Evolutionary conservation across 2,113 vertebrate species (phyloP), one percentile per base, ranked within the genome.

Genomic region (Plecotus auritus): DNA sequence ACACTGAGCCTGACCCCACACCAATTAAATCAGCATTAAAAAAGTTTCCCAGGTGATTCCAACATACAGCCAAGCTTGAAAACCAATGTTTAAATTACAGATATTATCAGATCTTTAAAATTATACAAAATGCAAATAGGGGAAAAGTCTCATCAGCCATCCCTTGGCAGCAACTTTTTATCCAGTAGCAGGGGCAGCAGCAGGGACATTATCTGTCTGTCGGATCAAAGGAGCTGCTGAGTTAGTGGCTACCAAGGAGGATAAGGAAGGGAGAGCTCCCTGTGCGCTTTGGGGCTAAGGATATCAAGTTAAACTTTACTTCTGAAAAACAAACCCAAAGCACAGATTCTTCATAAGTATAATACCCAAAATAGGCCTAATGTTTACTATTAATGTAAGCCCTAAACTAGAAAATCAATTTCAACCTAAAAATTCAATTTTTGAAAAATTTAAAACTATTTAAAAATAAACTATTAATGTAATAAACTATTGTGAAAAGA

Each of bases 91-190:
- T 77, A 91, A 77, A 91, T 83, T 91, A 64, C 30, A 82, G 26
- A 37, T 74, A 74, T 30, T 95, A 88, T 91, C 78, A 72, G 42
- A 64, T 93, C 42, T 70, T 70, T 66, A 90, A 86, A 76, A 56
- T 0, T 49, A 12, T 54, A 82, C 35, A 51, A 74, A 89, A 90
- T 23, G 26, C 66, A 64, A 69, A 67, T 4, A 42, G 49, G 22
- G 66, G 54, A 10, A 30, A 56, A 35, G 32, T 73, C 56, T 96
- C n/a, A 47, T 84, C 49, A 42, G 49, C 18, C 35, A 37, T 83
- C 5, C 74, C 72, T 59, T 42, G 0, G 5, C 42, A 80, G 87
- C 66, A 47, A 49, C 1, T 2, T 85, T 40, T 72, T 82, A 76
- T 88, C 72, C 56, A 26, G 70, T 22, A n/a, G 4, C 4, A 14